phyloP scores from a whole-genome alignment of 2,797 vertebrate species.

The Diplodus sargus region DNA sequence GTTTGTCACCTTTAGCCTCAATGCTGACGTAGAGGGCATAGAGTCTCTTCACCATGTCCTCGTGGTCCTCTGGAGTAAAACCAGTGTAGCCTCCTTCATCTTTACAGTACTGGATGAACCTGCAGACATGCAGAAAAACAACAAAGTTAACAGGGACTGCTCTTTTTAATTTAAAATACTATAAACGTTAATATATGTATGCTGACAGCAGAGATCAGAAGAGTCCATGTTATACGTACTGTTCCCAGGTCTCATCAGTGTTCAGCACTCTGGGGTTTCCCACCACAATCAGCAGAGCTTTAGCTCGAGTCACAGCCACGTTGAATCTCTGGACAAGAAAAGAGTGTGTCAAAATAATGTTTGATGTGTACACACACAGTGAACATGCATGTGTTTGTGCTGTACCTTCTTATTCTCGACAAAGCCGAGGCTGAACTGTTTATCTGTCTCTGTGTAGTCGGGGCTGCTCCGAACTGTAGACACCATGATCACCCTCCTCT shows the following conservation, averaged over 20 bases:
- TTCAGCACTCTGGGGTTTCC: conserved; percentile 91
- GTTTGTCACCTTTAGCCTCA: conserved; percentile 29
- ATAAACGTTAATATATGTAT: neutral
- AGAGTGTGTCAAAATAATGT: neutral
- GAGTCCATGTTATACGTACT: conserved; percentile 72
- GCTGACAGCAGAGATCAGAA: neutral
- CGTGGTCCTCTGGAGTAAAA: conserved; percentile 40
- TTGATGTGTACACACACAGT: accelerated
- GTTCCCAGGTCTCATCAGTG: conserved; percentile 86
- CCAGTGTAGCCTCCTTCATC: conserved; percentile 70
- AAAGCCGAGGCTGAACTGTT: conserved; percentile 91
- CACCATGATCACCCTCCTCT: conserved; percentile 91
- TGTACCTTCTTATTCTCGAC: conserved; percentile 92
- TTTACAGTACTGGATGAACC: conserved; percentile 83
- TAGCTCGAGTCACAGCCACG: conserved; percentile 94
- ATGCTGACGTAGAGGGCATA: conserved; percentile 38
- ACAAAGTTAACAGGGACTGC: neutral
- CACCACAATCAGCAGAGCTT: conserved; percentile 92
- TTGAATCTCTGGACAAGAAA: conserved; percentile 89
- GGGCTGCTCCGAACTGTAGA: conserved; percentile 92
- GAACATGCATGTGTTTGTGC: accelerated
- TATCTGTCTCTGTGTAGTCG: conserved; percentile 80
- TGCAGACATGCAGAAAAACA: conserved; percentile 22
- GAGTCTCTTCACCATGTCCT: neutral
- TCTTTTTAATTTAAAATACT: neutral